Evolutionary conservation across 2,797 vertebrate species (phyloP).

Genomic region (Tarsius wallacei): DNA sequence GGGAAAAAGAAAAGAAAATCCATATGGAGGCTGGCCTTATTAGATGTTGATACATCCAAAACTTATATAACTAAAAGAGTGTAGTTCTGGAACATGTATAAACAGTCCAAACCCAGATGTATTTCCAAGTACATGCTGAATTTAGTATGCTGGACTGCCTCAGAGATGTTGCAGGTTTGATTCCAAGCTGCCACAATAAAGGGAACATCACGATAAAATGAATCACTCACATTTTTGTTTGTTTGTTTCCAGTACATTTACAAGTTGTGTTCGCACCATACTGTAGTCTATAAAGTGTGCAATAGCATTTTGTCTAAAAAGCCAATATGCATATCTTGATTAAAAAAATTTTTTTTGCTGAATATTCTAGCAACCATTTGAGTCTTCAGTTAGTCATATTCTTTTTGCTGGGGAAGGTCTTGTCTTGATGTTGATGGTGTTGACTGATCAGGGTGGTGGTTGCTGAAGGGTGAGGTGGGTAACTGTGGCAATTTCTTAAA

Average conservation of each 20-base stretch:
- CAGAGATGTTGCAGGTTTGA: background rate
- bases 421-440: background rate
- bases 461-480: background rate
- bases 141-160: background rate
- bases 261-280: background rate
- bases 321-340: background rate
- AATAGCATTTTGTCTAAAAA: background rate
- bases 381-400: background rate
- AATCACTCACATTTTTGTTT: background rate
- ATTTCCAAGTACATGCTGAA: background rate
- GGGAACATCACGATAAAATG: background rate
- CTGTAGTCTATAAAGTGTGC: background rate
- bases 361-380: background rate
- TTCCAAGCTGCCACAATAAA: background rate
- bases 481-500: background rate
- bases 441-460: background rate
- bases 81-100: background rate
- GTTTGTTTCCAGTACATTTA: too few relatives aligned
- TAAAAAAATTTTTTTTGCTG: background rate
- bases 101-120: background rate
- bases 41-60: background rate
- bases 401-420: background rate
- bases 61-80: too few relatives aligned
- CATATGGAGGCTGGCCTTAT: rapidly evolving
- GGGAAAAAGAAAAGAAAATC: background rate